phyloP scores from a whole-genome alignment of 2,113 vertebrate genomes.

The Tonatia bakeri region DNA sequence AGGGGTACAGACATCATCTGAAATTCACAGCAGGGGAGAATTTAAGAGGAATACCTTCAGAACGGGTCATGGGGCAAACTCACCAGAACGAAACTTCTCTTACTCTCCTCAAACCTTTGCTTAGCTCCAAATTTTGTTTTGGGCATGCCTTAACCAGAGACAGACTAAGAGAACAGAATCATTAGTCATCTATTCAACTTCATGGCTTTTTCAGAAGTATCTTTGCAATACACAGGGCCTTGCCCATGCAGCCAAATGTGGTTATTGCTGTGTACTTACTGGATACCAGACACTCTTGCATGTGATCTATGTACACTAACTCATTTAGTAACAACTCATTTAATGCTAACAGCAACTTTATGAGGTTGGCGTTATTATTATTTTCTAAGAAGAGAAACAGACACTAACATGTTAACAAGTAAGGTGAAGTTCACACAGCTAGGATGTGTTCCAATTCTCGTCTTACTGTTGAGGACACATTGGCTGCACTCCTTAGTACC shows the following conservation, averaged over 20 bases:
- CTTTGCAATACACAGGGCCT: background rate
- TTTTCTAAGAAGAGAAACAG: background rate
- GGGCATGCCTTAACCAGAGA: background rate
- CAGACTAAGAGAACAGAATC: background rate
- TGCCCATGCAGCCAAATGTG: background rate
- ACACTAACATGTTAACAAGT: background rate
- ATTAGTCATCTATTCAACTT: background rate
- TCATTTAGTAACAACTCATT: background rate
- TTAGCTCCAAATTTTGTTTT: slow-evolving; percentile 11
- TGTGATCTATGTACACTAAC: background rate
- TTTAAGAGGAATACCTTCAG: background rate
- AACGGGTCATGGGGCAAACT: background rate
- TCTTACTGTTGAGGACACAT: background rate
- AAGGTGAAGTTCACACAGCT: background rate
- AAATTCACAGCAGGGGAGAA: slow-evolving; percentile 21
- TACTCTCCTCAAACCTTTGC: background rate
- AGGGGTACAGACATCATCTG: background rate
- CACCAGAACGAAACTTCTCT: background rate
- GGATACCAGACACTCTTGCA: background rate
- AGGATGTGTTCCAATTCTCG: background rate
- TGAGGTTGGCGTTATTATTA: background rate
- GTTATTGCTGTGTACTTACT: background rate
- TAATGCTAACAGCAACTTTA: background rate
- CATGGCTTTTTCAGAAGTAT: background rate
- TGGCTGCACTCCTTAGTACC: background rate